These are phyloP conservation scores for Siderastrea siderea DNA, from an alignment of 92 coral and sea anemone species.

Conservation along the genomic window DNA sequence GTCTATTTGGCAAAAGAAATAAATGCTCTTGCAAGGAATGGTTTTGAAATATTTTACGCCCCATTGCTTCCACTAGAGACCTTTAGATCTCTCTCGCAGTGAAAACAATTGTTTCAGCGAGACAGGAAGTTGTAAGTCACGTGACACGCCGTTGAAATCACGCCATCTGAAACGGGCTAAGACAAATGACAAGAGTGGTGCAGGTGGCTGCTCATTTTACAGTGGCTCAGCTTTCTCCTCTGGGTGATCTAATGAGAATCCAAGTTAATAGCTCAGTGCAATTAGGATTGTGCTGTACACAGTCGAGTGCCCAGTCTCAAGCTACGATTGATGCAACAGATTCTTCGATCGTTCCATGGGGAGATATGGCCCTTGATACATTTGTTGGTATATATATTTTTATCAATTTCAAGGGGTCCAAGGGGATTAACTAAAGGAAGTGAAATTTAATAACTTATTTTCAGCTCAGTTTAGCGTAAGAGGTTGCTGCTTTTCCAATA, in stretches of 20 bases:
- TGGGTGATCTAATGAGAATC: background rate
- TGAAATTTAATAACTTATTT: too few relatives aligned
- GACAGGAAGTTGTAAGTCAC: slow-evolving; percentile 53
- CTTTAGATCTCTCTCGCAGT: background rate
- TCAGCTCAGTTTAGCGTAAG: background rate
- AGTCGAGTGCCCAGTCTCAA: too few relatives aligned
- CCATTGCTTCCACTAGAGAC: background rate
- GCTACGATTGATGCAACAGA: too few relatives aligned
- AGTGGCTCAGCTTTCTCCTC: background rate
- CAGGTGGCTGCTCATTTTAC: background rate
- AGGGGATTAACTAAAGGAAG: too few relatives aligned
- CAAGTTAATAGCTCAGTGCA: background rate
- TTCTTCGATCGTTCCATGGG: too few relatives aligned
- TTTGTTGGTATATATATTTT: background rate
- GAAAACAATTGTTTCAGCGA: slow-evolving; percentile 26
- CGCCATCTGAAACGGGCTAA: slow-evolving; percentile 16
- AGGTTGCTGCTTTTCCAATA: too few relatives aligned
- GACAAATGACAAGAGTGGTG: background rate
- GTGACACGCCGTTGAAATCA: background rate
- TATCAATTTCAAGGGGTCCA: background rate
- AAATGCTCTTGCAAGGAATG: too few relatives aligned
- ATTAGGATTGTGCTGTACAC: too few relatives aligned
- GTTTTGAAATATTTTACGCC: background rate
- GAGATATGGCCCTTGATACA: too few relatives aligned
- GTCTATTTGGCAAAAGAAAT: background rate